Percentiles rank a stretch among this genome's conserved stretches.
Evolutionary conservation across 1,140 invertebrate genomes (phyloP).

Genomic region (Cataglyphis hispanica): DNA sequence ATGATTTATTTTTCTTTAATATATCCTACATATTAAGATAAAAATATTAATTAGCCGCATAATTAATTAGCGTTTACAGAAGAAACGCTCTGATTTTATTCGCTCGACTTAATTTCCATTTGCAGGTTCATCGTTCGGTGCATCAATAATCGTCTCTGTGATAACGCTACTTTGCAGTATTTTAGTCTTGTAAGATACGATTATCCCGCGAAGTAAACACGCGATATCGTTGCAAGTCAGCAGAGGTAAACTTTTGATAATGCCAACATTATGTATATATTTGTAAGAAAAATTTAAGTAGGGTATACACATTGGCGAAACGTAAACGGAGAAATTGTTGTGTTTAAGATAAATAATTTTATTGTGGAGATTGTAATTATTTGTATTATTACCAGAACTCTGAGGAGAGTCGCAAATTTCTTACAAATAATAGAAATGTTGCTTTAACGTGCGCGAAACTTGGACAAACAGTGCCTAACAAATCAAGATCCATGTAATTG

Average conservation of each 20-base stretch:
- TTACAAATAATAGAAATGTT: conserved; percentile 13
- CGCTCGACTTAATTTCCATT: neutral
- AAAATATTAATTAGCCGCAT: neutral
- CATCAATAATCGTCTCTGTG: neutral
- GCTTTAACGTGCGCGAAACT: neutral
- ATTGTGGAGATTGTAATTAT: neutral
- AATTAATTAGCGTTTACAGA: neutral
- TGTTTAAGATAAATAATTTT: conserved; percentile 2
- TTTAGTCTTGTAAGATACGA: neutral
- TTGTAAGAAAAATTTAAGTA: neutral
- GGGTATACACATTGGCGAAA: neutral
- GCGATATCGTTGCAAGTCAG: neutral
- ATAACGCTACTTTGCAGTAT: neutral
- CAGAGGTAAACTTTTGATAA: neutral
- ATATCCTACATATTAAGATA: neutral
- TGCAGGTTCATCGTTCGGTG: conserved; percentile 15
- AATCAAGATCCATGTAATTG: neutral
- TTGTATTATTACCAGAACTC: neutral
- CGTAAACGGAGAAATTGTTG: neutral
- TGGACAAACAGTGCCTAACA: neutral
- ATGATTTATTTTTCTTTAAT: neutral
- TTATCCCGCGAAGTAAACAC: neutral
- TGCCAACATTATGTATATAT: neutral
- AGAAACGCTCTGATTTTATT: neutral
- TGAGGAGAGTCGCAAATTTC: neutral